Conservation (phyloP, 2,888 invertebrate genomes). For the Lumbricus terrestris region DNA sequence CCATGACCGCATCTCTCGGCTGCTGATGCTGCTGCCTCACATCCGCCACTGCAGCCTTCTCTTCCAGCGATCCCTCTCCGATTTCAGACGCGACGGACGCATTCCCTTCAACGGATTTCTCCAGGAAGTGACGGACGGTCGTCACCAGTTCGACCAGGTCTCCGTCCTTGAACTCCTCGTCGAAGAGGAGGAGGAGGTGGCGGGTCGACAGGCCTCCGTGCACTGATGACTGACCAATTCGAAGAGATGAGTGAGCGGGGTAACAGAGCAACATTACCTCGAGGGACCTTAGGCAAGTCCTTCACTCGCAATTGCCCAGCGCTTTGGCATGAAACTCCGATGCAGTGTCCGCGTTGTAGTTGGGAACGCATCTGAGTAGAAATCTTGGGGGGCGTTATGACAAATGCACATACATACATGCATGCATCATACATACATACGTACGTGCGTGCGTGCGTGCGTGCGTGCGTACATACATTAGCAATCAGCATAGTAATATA, state of each 20-base stretch:
- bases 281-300: too few relatives aligned
- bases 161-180: not conserved
- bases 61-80: not conserved
- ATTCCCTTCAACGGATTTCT: not conserved
- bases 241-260: not conserved
- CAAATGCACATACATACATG: too few relatives aligned
- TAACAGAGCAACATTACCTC: too few relatives aligned
- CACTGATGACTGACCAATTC: not conserved
- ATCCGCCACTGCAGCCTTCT: not conserved
- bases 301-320: too few relatives aligned
- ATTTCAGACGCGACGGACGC: not conserved
- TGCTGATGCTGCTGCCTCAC: conserved; percentile 10
- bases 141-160: not conserved
- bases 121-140: not conserved
- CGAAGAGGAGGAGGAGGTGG: not conserved
- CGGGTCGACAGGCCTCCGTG: not conserved
- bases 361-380: too few relatives aligned
- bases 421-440: too few relatives aligned
- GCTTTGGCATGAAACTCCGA: too few relatives aligned
- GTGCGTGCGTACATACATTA: too few relatives aligned
- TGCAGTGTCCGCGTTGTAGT: too few relatives aligned
- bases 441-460: too few relatives aligned
- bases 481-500: not conserved
- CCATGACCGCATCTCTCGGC: not conserved
- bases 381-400: too few relatives aligned